phyloP scores from a whole-genome alignment of 2,797 vertebrate species.

The Paratrypauchen microcephalus region DNA sequence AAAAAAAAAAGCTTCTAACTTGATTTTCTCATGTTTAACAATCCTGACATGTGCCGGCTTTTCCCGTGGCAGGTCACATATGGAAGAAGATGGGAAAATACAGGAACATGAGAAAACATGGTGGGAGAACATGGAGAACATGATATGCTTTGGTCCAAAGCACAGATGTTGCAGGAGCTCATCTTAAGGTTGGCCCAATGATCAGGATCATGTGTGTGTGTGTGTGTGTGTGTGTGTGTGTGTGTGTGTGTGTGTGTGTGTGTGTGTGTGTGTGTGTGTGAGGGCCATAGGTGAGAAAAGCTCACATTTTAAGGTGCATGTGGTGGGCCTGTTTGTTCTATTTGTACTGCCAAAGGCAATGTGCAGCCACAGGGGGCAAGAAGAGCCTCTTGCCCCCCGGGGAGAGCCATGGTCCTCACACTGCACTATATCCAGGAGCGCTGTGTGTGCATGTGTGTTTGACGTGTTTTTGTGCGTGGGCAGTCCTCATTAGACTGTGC shows the following conservation, averaged over 20 bases:
- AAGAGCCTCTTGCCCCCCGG: background rate
- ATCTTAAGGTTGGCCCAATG: no score
- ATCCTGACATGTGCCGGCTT: no score
- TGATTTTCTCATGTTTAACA: no score
- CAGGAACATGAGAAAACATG: no score
- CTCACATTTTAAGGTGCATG: background rate
- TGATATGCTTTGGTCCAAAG: no score
- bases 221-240: background rate
- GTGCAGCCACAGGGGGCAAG: background rate
- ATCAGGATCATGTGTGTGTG: no score
- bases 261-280: background rate
- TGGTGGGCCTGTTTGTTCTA: background rate
- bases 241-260: background rate
- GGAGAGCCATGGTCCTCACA: background rate
- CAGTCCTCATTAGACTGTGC: constrained; percentile 64
- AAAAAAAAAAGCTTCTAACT: no score
- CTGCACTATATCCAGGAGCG: background rate
- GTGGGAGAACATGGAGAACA: no score
- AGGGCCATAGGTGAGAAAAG: background rate
- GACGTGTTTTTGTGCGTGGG: constrained; percentile 27
- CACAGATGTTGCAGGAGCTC: no score
- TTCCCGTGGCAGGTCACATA: no score
- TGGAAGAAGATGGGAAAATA: no score
- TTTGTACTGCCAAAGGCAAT: background rate
- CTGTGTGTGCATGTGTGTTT: background rate